Conservation (phyloP, 2,113 vertebrate genomes). For the Clupea harengus region DNA sequence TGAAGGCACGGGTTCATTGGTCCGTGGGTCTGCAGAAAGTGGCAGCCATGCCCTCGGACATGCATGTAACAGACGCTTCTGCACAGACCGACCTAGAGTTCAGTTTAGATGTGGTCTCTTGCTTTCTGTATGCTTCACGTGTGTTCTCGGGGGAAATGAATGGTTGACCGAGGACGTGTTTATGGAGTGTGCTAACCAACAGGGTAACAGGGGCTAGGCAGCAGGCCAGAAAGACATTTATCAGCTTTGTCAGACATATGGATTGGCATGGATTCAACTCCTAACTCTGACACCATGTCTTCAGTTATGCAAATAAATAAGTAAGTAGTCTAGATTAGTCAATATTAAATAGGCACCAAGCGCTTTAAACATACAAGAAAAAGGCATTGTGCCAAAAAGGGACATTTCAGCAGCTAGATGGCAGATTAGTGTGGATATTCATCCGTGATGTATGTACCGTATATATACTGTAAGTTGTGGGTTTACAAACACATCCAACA, state of each 20-base stretch:
- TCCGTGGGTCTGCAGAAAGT: background rate
- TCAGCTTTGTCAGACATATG: constrained; percentile 47
- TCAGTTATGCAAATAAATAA: background rate
- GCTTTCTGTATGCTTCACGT: background rate
- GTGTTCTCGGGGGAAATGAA: background rate
- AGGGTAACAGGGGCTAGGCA: background rate
- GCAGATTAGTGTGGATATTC: background rate
- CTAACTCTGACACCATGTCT: background rate
- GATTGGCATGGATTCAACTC: background rate
- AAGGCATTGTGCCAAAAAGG: background rate
- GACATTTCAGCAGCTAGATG: background rate
- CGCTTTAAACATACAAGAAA: background rate
- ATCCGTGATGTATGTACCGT: background rate
- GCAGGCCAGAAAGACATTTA: constrained; percentile 34
- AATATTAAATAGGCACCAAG: background rate
- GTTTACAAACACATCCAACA: background rate
- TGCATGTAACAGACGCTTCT: background rate
- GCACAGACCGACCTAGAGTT: background rate
- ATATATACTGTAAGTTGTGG: background rate
- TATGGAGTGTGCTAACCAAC: background rate
- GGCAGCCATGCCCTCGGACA: background rate
- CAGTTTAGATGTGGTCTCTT: background rate
- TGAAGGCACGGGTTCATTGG: background rate
- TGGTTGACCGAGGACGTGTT: background rate
- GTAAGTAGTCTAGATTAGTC: background rate